Evolutionary conservation across 1,140 invertebrate genomes (phyloP), one percentile per base, ranked within the genome.

Genomic region (Campoletis sonorensis): DNA sequence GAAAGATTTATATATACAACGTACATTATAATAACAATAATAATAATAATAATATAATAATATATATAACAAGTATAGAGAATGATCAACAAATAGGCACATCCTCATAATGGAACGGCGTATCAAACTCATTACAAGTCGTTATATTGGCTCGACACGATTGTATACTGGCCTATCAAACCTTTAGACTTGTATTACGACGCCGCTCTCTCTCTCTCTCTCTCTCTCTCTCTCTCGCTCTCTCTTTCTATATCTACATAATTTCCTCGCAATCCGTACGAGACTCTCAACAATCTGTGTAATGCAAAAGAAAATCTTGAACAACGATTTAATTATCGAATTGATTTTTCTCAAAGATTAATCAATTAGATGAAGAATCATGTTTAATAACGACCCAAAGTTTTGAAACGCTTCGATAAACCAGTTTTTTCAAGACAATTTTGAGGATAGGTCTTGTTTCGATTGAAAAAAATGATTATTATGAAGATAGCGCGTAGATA

Each of bases 41-140:
- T n/a, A n/a, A n/a, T n/a, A n/a, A n/a, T n/a, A n/a, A n/a, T n/a
- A n/a, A n/a, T n/a, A n/a, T n/a, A n/a, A n/a, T n/a, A n/a, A 77
- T 58, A 79, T 33, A 54, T 54, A 70, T 23, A 30, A 27, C 23
- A 16, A 26, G 40, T 49, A 64, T 27, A 81, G 84, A 87, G 86
- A 87, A 86, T 84, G 83, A 82, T 85, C 85, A 85, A 89, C 88
- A 88, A 90, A 90, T 89, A 89, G 88, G 83, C 87, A 89, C 89
- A 90, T 90, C 89, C 88, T 90, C 88, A 88, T 89, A 88, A 89
- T 88, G 84, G 85, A 89, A 89, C 84, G 80, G 88, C 86, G 87
- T 90, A 89, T 88, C 85, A 86, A 88, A 87, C 87, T 89, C 86
- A 88, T 90, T 88, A 89, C 85, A 85, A 81, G 86, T 86, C 83